phyloP scores from a whole-genome alignment of 2,113 vertebrate genomes.

The Anarhynchus alexandrinus region DNA sequence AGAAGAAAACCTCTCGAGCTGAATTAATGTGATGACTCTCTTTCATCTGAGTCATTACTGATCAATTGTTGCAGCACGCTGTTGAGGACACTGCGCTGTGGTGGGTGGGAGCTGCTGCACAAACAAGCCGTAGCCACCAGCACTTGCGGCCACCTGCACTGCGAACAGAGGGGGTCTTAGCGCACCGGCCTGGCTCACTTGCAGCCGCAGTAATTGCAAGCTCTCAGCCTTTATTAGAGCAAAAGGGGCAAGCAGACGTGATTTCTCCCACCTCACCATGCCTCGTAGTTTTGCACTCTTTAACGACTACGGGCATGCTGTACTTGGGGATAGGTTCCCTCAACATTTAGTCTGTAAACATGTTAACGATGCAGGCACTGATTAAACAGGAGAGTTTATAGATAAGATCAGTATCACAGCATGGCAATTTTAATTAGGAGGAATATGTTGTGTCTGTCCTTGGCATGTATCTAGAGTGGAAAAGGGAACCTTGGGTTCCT shows the following conservation, averaged over 20 bases:
- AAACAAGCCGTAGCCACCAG: background rate
- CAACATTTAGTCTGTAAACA: background rate
- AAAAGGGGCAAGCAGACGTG: background rate
- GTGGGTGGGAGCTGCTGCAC: background rate
- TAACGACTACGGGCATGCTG: background rate
- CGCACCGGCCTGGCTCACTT: background rate
- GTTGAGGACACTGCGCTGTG: background rate
- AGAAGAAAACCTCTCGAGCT: background rate
- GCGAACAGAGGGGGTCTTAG: background rate
- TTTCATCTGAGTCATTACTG: background rate
- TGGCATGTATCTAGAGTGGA: background rate
- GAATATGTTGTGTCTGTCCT: background rate
- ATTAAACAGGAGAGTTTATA: background rate
- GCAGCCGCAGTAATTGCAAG: background rate
- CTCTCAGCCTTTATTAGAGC: background rate
- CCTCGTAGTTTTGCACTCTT: background rate
- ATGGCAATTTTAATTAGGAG: background rate
- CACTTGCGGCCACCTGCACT: fast-evolving
- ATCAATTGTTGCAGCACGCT: background rate
- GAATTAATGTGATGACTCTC: constrained; percentile 1
- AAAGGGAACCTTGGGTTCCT: background rate
- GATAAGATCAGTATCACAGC: background rate
- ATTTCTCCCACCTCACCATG: background rate
- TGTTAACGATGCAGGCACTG: background rate
- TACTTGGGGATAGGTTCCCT: background rate